Conservation (phyloP, 2,888 invertebrate species). For the Listrodromus nycthemerus region DNA sequence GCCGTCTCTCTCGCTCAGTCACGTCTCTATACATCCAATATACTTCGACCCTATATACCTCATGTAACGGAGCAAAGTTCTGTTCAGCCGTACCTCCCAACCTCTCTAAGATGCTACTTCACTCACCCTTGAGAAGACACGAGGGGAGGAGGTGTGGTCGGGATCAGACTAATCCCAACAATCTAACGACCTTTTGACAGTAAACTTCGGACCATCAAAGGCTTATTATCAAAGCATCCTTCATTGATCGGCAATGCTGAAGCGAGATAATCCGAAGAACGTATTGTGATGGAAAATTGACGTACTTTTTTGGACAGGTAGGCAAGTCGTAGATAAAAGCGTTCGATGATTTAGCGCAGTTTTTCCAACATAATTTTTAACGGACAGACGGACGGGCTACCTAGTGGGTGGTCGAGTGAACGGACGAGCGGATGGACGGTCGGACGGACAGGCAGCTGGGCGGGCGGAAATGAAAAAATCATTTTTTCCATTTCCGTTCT, state of each 20-base stretch:
- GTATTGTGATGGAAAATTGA: no score
- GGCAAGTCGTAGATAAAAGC: no score
- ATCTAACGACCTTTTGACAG: slow-evolving; percentile 10
- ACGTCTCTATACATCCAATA: slow-evolving; percentile 32
- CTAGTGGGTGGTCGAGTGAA: no score
- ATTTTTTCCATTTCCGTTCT: no score
- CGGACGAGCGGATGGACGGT: no score
- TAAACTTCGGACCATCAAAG: not conserved
- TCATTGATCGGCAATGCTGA: not conserved
- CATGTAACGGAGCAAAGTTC: slow-evolving; percentile 25
- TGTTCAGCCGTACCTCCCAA: not conserved
- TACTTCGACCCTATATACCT: slow-evolving; percentile 11
- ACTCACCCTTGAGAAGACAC: slow-evolving; percentile 1
- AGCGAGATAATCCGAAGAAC: not conserved
- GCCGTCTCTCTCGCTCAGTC: slow-evolving; percentile 34
- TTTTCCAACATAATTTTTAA: no score
- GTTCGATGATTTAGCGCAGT: no score
- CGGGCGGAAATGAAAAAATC: no score
- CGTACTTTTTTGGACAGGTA: no score
- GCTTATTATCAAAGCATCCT: slow-evolving; percentile 9
- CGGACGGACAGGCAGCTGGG: no score
- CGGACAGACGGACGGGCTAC: no score
- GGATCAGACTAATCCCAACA: not conserved
- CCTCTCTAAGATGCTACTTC: slow-evolving; percentile 5
- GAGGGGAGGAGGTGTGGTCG: not conserved